A percentile compares a stretch with the other conserved stretches of the same genome.
These are phyloP conservation scores for Sebastes itinus DNA, from an alignment of 2,797 vertebrate genomes.

Conservation along the genomic window DNA sequence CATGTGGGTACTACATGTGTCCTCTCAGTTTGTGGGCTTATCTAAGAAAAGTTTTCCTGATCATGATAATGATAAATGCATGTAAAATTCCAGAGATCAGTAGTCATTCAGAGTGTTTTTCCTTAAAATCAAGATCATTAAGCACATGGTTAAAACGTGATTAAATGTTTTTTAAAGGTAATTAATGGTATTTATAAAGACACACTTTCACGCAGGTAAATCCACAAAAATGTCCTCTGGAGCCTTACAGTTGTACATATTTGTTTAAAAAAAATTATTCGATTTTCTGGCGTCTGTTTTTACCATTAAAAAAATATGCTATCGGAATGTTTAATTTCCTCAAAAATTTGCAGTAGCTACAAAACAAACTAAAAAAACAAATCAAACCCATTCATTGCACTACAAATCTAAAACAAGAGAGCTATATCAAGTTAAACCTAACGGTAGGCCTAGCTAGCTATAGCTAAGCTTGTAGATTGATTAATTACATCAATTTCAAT, in stretches of 20 bases:
- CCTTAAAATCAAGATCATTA: too few relatives aligned
- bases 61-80: background rate
- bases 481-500: too few relatives aligned
- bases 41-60: background rate
- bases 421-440: too few relatives aligned
- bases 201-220: too few relatives aligned
- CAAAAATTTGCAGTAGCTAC: background rate
- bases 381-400: background rate
- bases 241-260: background rate
- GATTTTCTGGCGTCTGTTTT: background rate
- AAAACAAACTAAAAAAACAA: background rate
- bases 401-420: background rate
- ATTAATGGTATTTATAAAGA: too few relatives aligned
- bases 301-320: background rate
- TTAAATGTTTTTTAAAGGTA: too few relatives aligned
- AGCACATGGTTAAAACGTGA: too few relatives aligned
- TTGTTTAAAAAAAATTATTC: background rate
- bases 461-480: too few relatives aligned
- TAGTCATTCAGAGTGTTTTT: background rate
- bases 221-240: too few relatives aligned
- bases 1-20: background rate
- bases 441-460: too few relatives aligned
- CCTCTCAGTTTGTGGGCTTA: background rate
- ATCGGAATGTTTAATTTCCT: background rate
- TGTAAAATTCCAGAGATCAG: background rate